These are phyloP conservation scores for Smutsia gigantea DNA, from an alignment of 2,797 vertebrate species.

Conservation along the genomic window DNA sequence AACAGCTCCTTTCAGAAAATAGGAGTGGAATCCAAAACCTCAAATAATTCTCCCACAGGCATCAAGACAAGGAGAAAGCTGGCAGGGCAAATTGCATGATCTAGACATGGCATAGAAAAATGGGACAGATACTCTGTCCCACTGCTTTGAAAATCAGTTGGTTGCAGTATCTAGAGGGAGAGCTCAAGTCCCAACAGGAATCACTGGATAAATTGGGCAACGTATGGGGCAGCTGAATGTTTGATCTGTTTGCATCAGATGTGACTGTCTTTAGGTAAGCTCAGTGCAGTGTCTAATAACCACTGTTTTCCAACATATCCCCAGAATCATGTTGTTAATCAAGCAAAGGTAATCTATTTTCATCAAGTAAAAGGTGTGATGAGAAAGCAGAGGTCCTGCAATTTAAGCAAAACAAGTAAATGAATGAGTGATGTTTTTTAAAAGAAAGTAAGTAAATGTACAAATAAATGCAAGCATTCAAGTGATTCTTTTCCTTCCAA, in stretches of 20 bases:
- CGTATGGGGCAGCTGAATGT: neutral
- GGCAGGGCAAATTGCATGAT: neutral
- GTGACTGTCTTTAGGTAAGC: neutral
- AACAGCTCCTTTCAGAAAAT: conserved; percentile 5
- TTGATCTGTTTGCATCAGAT: conserved; percentile 30
- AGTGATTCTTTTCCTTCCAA: conserved; percentile 25
- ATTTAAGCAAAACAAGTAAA: conserved; percentile 28
- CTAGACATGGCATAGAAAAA: neutral
- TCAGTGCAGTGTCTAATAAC: neutral
- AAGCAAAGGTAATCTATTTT: conserved; percentile 3
- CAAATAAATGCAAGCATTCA: neutral
- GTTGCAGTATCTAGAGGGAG: conserved; percentile 28
- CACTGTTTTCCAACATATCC: neutral
- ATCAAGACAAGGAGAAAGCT: neutral
- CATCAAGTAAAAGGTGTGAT: neutral
- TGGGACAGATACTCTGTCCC: neutral
- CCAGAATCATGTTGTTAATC: neutral
- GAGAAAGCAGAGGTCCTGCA: neutral
- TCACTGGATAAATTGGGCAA: neutral
- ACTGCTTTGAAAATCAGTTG: neutral
- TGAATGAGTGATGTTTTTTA: neutral
- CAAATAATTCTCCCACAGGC: neutral
- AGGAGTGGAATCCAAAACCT: neutral
- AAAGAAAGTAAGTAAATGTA: neutral
- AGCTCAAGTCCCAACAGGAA: neutral